Percentiles rank a stretch among this genome's conserved stretches.
phyloP scores from a whole-genome alignment of 2,797 vertebrate genomes.

The Gymnoscopelus microlampas region DNA sequence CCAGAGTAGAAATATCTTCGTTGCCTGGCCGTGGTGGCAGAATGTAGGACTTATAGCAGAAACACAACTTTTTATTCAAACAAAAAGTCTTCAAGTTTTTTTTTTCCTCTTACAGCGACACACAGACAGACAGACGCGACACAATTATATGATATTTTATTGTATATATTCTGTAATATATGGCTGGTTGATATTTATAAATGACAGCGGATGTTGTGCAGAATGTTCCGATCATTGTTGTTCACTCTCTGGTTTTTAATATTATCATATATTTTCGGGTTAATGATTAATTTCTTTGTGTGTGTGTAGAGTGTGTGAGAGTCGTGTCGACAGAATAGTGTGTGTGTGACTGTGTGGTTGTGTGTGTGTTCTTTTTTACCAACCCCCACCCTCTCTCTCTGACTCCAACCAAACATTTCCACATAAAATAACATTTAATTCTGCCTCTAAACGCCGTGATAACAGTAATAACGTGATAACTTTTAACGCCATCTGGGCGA shows the following conservation, averaged over 20 bases:
- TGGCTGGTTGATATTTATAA: conserved; percentile 29
- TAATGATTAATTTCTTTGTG: conserved; percentile 89
- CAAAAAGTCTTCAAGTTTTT: no score
- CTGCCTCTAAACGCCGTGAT: conserved; percentile 22
- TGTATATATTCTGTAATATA: conserved; percentile 10
- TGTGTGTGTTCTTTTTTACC: conserved; percentile 46
- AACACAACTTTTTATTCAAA: no score
- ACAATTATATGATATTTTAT: no score
- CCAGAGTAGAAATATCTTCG: no score
- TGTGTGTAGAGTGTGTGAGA: conserved; percentile 28
- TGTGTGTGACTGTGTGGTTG: conserved; percentile 8
- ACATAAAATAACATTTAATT: conserved; percentile 59
- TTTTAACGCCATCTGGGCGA: conserved; percentile 39
- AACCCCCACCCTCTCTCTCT: conserved; percentile 74
- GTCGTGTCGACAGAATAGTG: conserved; percentile 75
- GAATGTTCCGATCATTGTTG: conserved; percentile 10
- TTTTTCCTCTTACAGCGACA: conserved; percentile 69
- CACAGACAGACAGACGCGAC: conserved; percentile 36
- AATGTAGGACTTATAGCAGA: no score
- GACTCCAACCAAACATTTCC: conserved; percentile 30
- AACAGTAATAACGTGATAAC: conserved; percentile 70
- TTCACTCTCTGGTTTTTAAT: conserved; percentile 59
- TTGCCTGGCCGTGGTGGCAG: no score
- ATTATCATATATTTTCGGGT: conserved; percentile 76
- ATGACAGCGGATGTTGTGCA: neutral